Conservation (phyloP, 2,888 invertebrate species). For the Abrostola triplasia region DNA sequence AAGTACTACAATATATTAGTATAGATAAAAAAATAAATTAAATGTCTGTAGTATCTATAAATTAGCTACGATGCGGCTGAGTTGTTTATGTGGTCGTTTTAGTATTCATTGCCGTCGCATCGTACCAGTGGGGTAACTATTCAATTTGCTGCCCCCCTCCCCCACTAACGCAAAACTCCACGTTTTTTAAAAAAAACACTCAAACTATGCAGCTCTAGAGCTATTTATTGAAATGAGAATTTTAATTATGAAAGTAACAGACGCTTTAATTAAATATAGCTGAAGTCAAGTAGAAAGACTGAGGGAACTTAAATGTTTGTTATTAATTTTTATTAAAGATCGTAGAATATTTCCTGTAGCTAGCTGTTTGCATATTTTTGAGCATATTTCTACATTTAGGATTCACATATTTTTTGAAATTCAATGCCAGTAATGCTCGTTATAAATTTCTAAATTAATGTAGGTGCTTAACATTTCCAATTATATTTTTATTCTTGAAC, state of each 20-base stretch:
- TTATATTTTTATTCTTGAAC: too few species aligned
- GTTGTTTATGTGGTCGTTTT: background rate
- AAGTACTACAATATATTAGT: too few species aligned
- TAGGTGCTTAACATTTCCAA: too few species aligned
- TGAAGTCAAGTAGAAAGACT: background rate
- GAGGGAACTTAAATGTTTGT: background rate
- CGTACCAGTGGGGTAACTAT: constrained; percentile 1
- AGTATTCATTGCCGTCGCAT: constrained; percentile 10
- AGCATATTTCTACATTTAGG: too few species aligned
- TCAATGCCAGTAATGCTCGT: too few species aligned
- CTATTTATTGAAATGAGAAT: constrained; percentile 4
- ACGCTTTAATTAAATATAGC: constrained; percentile 10
- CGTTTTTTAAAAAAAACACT: constrained; percentile 5
- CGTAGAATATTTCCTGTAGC: too few species aligned
- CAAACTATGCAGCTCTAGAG: background rate
- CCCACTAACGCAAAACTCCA: background rate
- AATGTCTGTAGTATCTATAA: background rate
- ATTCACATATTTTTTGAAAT: too few species aligned
- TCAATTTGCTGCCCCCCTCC: background rate
- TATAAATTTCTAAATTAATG: too few species aligned
- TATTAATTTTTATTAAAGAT: background rate
- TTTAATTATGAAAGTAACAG: constrained; percentile 9
- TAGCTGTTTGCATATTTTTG: too few species aligned
- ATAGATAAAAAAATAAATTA: too few species aligned
- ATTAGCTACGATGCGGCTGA: background rate